These are phyloP conservation scores for Talpa occidentalis DNA, from an alignment of 2,113 vertebrate genomes.

Conservation along the genomic window DNA sequence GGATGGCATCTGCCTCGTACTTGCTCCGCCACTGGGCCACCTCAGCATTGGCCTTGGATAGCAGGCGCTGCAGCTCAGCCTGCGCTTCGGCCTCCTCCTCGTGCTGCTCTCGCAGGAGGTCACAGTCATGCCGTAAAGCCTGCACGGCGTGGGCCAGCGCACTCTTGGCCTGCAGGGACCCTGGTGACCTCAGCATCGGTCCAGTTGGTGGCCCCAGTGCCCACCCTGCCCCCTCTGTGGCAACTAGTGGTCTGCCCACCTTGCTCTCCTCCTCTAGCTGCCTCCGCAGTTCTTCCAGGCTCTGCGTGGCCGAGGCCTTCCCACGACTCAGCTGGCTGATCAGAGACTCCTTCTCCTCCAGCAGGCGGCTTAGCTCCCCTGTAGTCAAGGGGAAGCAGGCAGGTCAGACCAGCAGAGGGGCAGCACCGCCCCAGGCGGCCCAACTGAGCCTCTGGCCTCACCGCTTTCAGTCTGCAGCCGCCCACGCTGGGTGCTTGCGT, in stretches of 20 bases:
- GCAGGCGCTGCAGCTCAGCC: constrained; percentile 91
- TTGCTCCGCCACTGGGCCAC: constrained; percentile 97
- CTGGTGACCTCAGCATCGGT: neutral
- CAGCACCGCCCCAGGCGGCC: neutral
- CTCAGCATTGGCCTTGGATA: constrained; percentile 94
- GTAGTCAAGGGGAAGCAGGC: neutral
- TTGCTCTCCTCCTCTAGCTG: constrained; percentile 97
- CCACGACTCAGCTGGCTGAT: constrained; percentile 93
- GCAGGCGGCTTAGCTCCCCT: constrained; percentile 93
- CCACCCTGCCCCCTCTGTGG: accelerated
- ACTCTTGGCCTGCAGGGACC: constrained; percentile 89
- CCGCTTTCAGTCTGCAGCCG: constrained; percentile 92
- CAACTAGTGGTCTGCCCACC: constrained; percentile 77
- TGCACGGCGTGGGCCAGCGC: constrained; percentile 93
- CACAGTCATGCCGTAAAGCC: constrained; percentile 93
- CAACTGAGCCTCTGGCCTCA: constrained; percentile 64
- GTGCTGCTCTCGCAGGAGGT: constrained; percentile 95
- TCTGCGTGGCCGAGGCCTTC: constrained; percentile 92
- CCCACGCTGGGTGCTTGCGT: constrained; percentile 88
- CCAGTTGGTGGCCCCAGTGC: neutral
- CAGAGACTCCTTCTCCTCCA: constrained; percentile 94
- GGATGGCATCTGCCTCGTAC: constrained; percentile 96
- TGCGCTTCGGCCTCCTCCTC: constrained; percentile 95
- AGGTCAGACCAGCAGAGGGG: neutral
- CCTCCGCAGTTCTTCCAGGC: constrained; percentile 93